Evolutionary conservation across 2,888 invertebrate species (phyloP).

Genomic region (Spodoptera exigua): DNA sequence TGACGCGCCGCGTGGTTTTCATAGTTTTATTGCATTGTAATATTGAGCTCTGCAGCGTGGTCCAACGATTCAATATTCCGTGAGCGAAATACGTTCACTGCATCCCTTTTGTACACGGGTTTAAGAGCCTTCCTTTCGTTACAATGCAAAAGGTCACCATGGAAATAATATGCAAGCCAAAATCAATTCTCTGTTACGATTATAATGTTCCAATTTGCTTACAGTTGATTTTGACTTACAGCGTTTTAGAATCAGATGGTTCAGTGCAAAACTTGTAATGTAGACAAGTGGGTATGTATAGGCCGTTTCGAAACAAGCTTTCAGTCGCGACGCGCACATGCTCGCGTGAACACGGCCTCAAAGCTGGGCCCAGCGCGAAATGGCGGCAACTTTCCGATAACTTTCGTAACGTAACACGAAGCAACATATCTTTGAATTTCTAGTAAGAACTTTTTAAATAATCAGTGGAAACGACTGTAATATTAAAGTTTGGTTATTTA

Average conservation of each 20-base stretch:
- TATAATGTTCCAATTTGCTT: constrained; percentile 21
- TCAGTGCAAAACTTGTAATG: constrained; percentile 82
- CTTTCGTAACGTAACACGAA: constrained; percentile 72
- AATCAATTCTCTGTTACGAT: neutral
- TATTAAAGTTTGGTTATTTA: constrained; percentile 29
- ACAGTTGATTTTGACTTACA: constrained; percentile 30
- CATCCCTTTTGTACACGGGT: constrained; percentile 57
- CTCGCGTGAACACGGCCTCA: constrained; percentile 74
- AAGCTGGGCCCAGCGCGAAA: constrained; percentile 67
- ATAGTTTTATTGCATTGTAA: constrained; percentile 53
- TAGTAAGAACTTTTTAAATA: constrained; percentile 21
- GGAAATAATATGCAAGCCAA: neutral
- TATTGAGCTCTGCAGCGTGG: constrained; percentile 55
- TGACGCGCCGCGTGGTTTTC: constrained; percentile 74
- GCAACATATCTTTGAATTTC: constrained; percentile 44
- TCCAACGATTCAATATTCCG: constrained; percentile 50
- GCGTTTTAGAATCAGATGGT: constrained; percentile 46
- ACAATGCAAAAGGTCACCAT: constrained; percentile 34
- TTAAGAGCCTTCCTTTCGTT: constrained; percentile 32
- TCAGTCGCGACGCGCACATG: constrained; percentile 85
- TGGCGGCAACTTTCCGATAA: constrained; percentile 84
- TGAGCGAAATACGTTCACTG: constrained; percentile 43
- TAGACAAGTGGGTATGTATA: constrained; percentile 82
- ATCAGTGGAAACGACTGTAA: constrained; percentile 27
- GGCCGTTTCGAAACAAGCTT: constrained; percentile 77